Base-by-base conservation (phyloP, 2,113 vertebrate species). In the Steatornis caripensis region DNA sequence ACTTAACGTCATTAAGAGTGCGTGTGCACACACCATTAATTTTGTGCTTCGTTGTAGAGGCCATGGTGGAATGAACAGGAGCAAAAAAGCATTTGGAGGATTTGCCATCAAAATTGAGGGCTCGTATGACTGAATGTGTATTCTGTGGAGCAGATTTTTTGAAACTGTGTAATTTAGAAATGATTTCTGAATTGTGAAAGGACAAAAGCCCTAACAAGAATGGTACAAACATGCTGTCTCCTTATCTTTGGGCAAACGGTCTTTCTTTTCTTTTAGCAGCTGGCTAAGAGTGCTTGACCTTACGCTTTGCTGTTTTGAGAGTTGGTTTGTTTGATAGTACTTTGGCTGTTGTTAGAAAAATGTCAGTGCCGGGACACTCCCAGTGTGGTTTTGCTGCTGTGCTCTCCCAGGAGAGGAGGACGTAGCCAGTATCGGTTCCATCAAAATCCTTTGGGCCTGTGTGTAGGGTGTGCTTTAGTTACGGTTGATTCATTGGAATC, bases 51-150 rank as follows among this genome's bases (percentile, higher is more conserved):
- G n/a, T 74, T 91, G 51, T 21, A 32, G 64, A 75, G 72, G 72
- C 77, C 22, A 7, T 36, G 65, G 64, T 78, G 36, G 72, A 87
- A 45, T 15, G 14, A 87, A 29, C 46, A 71, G 72, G 34, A 87
- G 58, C 22, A 39, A 51, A 86, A 72, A 69, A 69, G 16, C 68
- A 6, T 74, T 93, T 74, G 58, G 37, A 92, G 53, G 24, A 49
- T 71, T 53, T 78, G 37, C 37, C 45, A 15, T 78, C 27, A 29
- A 51, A 60, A 55, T 0, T 13, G 48, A 69, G 32, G n/a, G 26
- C 43, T 48, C 1, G 0, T 14, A 5, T 19, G 37, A n/a, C 46
- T 80, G 49, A 26, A 12, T 20, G n/a, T 2, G 0, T 43, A 2
- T 54, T 84, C 64, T 36, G 0, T 27, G 60, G 37, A 78, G 58